These are phyloP conservation scores for Rhombomys opimus DNA, from an alignment of 2,113 vertebrate genomes.

Conservation along the genomic window DNA sequence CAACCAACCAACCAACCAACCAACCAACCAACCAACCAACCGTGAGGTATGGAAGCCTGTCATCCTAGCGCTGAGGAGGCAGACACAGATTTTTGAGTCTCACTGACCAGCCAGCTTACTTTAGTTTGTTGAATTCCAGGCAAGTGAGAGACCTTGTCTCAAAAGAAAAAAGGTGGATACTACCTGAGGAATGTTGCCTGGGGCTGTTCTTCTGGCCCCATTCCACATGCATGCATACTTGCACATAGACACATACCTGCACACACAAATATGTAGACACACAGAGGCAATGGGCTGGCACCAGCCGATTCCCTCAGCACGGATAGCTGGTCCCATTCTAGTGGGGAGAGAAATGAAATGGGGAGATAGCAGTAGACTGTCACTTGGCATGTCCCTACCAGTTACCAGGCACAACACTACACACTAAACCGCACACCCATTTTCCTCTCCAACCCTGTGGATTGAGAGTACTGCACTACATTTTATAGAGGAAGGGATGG, in stretches of 20 bases:
- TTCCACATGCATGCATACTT: no score
- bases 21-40: neutral
- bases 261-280: neutral
- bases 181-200: neutral
- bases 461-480: neutral
- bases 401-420: neutral
- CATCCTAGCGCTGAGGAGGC: no score
- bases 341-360: neutral
- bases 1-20: no score
- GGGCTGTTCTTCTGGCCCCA: neutral
- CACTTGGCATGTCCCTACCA: neutral
- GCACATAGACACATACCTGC: neutral
- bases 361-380: neutral
- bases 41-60: no score
- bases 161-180: neutral
- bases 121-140: neutral
- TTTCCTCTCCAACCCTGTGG: neutral
- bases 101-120: neutral
- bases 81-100: neutral
- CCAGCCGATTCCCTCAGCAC: fast-evolving
- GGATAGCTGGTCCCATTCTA: neutral
- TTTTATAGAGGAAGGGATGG: neutral
- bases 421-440: neutral
- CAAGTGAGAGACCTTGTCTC: neutral
- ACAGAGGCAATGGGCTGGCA: neutral